A percentile compares a stretch with the other conserved stretches of the same genome.
Evolutionary conservation across 2,797 vertebrate species (phyloP).

Genomic region (Hippocampus kuda): DNA sequence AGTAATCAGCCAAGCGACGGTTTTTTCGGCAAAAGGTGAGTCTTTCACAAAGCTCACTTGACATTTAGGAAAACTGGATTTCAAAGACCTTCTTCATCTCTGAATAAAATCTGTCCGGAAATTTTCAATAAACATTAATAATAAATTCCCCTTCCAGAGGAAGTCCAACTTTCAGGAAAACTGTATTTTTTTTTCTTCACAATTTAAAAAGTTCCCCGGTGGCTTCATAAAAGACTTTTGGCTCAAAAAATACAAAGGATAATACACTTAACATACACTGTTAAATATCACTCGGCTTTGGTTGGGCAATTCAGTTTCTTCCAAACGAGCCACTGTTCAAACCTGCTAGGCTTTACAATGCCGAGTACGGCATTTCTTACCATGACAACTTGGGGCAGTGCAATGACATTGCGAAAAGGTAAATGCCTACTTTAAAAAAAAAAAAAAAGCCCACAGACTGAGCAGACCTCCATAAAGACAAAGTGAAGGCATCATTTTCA

Average conservation of each 20-base stretch:
- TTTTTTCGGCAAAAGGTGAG: slow-evolving; percentile 59
- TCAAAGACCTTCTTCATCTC: not conserved
- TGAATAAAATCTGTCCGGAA: no score
- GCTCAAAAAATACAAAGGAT: not conserved
- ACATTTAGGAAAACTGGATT: not conserved
- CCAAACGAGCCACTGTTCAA: no score
- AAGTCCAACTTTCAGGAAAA: not conserved
- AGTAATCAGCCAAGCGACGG: slow-evolving; percentile 38
- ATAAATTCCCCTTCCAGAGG: not conserved
- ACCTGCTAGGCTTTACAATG: no score
- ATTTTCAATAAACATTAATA: no score
- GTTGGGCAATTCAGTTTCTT: no score
- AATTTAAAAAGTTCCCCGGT: not conserved
- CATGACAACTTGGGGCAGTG: no score
- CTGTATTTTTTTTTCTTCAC: not conserved
- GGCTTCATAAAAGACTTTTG: not conserved
- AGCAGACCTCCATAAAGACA: not conserved
- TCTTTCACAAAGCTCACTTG: slow-evolving; percentile 11
- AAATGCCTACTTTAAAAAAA: no score
- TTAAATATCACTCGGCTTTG: no score
- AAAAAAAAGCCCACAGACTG: no score
- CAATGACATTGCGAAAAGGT: no score
- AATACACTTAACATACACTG: no score
- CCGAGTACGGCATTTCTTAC: no score
- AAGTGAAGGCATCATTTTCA: not conserved